phyloP scores from a whole-genome alignment of 2,888 invertebrate genomes.

The Cenopis cana region DNA sequence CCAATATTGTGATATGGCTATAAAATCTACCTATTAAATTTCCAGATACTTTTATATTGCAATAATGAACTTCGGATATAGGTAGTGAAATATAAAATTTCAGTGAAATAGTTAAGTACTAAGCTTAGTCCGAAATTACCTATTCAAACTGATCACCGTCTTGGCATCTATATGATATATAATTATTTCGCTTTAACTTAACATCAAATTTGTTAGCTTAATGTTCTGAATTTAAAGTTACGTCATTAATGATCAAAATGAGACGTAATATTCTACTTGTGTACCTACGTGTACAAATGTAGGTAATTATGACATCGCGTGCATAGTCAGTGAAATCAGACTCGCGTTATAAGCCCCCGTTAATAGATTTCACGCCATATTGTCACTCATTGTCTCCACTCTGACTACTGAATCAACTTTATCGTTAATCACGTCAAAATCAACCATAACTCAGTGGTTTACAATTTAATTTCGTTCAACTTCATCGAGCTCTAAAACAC shows the following conservation, averaged over 20 bases:
- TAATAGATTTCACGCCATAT: conserved; percentile 65
- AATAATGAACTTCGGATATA: neutral
- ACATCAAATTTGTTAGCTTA: neutral
- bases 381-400: conserved; percentile 64
- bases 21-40: too few species aligned
- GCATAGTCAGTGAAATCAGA: conserved; percentile 26
- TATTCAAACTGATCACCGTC: neutral
- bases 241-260: neutral
- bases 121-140: too few species aligned
- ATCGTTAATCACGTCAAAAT: conserved; percentile 53
- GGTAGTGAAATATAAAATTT: too few species aligned
- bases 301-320: conserved; percentile 30
- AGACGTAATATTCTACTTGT: neutral
- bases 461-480: conserved; percentile 46
- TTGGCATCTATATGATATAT: neutral
- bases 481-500: conserved; percentile 59
- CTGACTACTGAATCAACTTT: conserved; percentile 52
- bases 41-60: too few species aligned
- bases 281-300: neutral
- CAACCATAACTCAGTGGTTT: conserved; percentile 40
- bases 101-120: neutral
- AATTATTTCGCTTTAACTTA: neutral
- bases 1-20: too few species aligned
- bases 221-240: neutral
- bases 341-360: conserved; percentile 34